phyloP scores from a whole-genome alignment of 2,797 vertebrate species.

The Pantherophis alleghaniensis region DNA sequence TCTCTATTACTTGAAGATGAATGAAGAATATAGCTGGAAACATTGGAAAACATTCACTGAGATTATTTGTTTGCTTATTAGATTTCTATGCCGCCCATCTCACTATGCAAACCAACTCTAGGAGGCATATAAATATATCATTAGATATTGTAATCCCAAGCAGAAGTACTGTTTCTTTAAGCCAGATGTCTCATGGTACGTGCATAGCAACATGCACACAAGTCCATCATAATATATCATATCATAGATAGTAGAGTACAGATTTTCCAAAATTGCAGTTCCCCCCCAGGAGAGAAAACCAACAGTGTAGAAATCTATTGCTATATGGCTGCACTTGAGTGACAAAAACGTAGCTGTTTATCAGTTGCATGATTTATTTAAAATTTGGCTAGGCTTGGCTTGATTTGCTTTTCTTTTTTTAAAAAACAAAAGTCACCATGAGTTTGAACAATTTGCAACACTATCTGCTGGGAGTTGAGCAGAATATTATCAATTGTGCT shows the following conservation, averaged over 20 bases:
- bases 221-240: neutral
- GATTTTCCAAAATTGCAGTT: slow-evolving; percentile 39
- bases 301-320: slow-evolving; percentile 42
- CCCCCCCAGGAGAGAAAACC: slow-evolving; percentile 57
- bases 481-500: neutral
- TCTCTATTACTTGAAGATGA: neutral
- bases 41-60: neutral
- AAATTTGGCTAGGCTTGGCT: neutral
- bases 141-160: neutral
- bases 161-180: neutral
- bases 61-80: neutral
- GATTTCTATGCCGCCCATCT: neutral
- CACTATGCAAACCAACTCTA: neutral
- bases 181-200: neutral
- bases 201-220: neutral
- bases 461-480: neutral
- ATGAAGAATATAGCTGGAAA: neutral
- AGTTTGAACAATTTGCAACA: neutral
- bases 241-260: neutral
- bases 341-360: slow-evolving; percentile 60
- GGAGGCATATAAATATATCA: neutral
- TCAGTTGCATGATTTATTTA: slow-evolving; percentile 21
- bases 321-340: slow-evolving; percentile 47
- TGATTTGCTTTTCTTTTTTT: neutral
- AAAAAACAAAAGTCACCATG: neutral